These are phyloP conservation scores for Hormaphis cornu DNA, from an alignment of 1,140 invertebrate species.

Conservation along the genomic window DNA sequence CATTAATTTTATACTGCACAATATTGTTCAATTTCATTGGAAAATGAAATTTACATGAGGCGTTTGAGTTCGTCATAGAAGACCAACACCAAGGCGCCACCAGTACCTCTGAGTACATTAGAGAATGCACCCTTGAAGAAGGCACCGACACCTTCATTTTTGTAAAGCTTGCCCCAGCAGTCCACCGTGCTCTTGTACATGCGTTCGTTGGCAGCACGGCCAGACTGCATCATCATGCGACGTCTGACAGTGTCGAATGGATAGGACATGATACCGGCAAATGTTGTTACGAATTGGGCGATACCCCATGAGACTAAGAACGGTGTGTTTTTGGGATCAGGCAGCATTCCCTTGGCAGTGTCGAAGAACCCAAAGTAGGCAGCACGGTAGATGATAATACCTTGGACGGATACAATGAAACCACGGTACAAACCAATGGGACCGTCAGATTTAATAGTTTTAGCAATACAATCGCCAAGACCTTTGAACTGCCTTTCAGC, in stretches of 20 bases:
- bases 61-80: slow-evolving; percentile 69
- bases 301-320: slow-evolving; percentile 70
- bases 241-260: slow-evolving; percentile 82
- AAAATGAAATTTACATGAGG: slow-evolving; percentile 43
- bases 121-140: slow-evolving; percentile 78
- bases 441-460: slow-evolving; percentile 77
- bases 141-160: slow-evolving; percentile 54
- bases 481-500: slow-evolving; percentile 71
- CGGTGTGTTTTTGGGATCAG: slow-evolving; percentile 70
- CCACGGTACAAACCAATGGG: slow-evolving; percentile 75
- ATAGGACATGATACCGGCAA: slow-evolving; percentile 72
- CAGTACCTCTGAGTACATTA: slow-evolving; percentile 67
- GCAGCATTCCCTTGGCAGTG: slow-evolving; percentile 78
- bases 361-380: slow-evolving; percentile 91
- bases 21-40: slow-evolving; percentile 14
- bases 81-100: slow-evolving; percentile 67
- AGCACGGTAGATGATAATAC: slow-evolving; percentile 78
- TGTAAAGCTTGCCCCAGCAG: slow-evolving; percentile 61
- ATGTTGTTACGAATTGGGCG: slow-evolving; percentile 70
- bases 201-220: slow-evolving; percentile 54
- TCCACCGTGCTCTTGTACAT: slow-evolving; percentile 64
- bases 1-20: slow-evolving; percentile 25
- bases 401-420: slow-evolving; percentile 82
- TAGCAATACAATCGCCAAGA: slow-evolving; percentile 68
- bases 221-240: slow-evolving; percentile 85